Conservation (phyloP, 2,888 invertebrate species). For the Criorhina ranunculi region DNA sequence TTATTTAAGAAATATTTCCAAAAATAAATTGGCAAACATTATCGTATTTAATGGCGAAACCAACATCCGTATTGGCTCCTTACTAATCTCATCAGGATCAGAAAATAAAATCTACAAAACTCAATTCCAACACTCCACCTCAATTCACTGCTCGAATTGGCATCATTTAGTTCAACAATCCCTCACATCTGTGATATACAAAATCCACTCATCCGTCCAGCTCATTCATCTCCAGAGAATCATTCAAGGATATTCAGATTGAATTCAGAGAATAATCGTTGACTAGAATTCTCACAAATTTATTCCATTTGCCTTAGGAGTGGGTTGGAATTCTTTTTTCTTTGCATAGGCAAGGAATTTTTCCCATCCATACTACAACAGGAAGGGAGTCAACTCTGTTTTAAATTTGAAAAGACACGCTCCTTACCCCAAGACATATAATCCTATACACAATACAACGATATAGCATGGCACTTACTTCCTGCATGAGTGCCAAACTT, state of each 20-base stretch:
- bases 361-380: neutral
- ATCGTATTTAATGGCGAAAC: neutral
- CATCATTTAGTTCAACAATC: constrained; percentile 34
- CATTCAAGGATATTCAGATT: constrained; percentile 27
- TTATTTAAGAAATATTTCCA: too few species aligned
- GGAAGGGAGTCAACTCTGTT: constrained; percentile 10
- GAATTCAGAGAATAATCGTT: constrained; percentile 38
- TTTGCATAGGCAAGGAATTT: neutral
- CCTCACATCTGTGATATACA: constrained; percentile 11
- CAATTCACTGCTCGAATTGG: constrained; percentile 32
- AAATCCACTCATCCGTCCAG: constrained; percentile 32
- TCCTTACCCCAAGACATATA: neutral
- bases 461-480: constrained; percentile 37
- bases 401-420: constrained; percentile 1
- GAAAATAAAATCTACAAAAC: neutral
- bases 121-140: neutral
- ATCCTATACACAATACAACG: neutral
- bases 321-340: neutral
- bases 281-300: constrained; percentile 27
- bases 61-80: neutral
- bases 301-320: constrained; percentile 21
- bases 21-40: neutral
- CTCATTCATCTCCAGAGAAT: constrained; percentile 29
- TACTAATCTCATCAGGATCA: constrained; percentile 15
- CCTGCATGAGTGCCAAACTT: constrained; percentile 21